Evolutionary conservation across 92 coral and sea anemone genomes (phyloP), one percentile per base, ranked within the genome.

Genomic region (Nematostella vectensis): DNA sequence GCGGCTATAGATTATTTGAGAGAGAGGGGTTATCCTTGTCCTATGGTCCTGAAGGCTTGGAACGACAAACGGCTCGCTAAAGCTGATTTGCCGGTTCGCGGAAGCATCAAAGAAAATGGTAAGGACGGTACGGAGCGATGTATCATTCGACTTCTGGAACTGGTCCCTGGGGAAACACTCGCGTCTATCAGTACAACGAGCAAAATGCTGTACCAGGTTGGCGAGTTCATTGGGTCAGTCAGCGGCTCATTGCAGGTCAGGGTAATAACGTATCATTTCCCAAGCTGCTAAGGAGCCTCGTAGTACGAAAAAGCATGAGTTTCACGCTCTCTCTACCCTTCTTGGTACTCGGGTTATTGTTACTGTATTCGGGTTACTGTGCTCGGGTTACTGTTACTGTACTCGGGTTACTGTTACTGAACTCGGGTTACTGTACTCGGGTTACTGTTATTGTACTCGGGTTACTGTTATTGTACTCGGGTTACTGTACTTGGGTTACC

Each of bases 201-300:
- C 19, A 42, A 61, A 39, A 60, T 59, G 11, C 25, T 69, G 18
- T 11, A 49, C 53, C 11, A 17, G 24, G 47, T 69, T 29, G 76
- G 76, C 6, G 50, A 69, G 50, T 69, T 69, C 53, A 43, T 69
- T 40, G 76, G 76, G 11, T 19, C 29, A 27, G 27, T 69, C 21
- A 69, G 75, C 61, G 50, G 29, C 22, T 8, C 49, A 9, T 47
- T 67, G 4, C 63, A 55, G 73, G 73, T 67, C 55, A 36, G 42
- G 8, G n/a, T n/a, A n/a, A n/a, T n/a, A n/a, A n/a, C n/a, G n/a
- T n/a, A n/a, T n/a, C n/a, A n/a, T n/a, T n/a, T n/a, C n/a, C n/a
- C n/a, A n/a, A n/a, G n/a, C n/a, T n/a, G n/a, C n/a, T n/a, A n/a
- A n/a, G n/a, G n/a, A n/a, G n/a, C n/a, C n/a, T n/a, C n/a, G n/a